Evolutionary conservation across 2,888 invertebrate genomes (phyloP).

Genomic region (Poecilobothrus nobilitatus): DNA sequence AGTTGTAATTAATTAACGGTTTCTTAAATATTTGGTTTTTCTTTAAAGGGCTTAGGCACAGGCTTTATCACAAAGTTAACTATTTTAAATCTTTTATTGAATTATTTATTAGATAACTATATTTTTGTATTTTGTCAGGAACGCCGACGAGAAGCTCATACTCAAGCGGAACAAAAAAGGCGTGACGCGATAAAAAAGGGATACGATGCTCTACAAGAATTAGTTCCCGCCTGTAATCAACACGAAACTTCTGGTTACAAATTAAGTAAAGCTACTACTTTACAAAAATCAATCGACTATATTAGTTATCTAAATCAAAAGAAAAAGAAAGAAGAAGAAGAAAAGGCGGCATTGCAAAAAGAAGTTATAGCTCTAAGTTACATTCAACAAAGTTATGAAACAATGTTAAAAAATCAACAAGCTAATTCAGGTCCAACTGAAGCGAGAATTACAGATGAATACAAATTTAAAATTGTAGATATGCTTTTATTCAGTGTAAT

Average conservation of each 20-base stretch:
- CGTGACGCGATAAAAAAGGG: constrained; percentile 96
- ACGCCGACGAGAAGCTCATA: constrained; percentile 87
- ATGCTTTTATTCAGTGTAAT: neutral
- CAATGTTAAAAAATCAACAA: constrained; percentile 92
- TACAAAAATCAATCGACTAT: constrained; percentile 91
- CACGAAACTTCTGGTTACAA: constrained; percentile 88
- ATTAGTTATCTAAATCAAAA: constrained; percentile 86
- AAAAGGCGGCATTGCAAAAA: constrained; percentile 77
- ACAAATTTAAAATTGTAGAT: constrained; percentile 91
- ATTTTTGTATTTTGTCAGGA: constrained; percentile 61
- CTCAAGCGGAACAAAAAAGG: constrained; percentile 92
- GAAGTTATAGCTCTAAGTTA: constrained; percentile 90
- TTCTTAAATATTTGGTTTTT: no score
- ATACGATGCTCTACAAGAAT: constrained; percentile 84
- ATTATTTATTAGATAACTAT: no score
- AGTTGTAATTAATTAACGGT: no score
- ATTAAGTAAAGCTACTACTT: constrained; percentile 84
- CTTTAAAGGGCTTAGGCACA: no score
- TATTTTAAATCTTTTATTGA: no score
- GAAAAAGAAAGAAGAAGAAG: constrained; percentile 91
- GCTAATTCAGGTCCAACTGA: constrained; percentile 81
- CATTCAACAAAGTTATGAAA: constrained; percentile 91
- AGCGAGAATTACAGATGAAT: constrained; percentile 84
- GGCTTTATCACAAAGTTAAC: no score
- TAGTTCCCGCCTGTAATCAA: constrained; percentile 91